A percentile compares a stretch with the other conserved stretches of the same genome.
phyloP scores from a whole-genome alignment of 2,888 invertebrate species.

The Nematopogon swammerdamellus region DNA sequence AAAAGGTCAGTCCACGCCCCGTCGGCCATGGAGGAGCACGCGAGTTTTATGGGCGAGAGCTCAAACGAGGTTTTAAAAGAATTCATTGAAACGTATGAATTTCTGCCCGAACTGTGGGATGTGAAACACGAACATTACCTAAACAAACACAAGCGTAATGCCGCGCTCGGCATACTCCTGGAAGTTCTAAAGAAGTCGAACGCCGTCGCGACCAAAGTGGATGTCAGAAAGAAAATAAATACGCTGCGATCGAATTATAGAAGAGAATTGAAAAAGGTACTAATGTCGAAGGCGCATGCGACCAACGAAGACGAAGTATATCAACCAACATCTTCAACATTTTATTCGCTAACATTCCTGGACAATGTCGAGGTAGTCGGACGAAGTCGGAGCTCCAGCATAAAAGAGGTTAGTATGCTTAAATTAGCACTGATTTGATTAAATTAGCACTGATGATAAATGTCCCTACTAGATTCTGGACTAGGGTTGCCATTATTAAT shows the following conservation, averaged over 20 bases:
- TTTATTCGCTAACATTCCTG: slow-evolving; percentile 4
- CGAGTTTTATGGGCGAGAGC: no score
- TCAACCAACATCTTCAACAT: slow-evolving; percentile 4
- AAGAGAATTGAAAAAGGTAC: slow-evolving; percentile 4
- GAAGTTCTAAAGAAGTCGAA: slow-evolving; percentile 6
- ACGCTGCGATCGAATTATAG: slow-evolving; percentile 6
- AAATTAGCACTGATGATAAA: no score
- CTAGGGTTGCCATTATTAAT: no score
- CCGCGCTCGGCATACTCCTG: slow-evolving; percentile 3
- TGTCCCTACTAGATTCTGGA: no score
- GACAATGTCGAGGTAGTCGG: background rate
- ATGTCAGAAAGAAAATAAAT: slow-evolving; percentile 7
- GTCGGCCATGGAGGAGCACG: no score
- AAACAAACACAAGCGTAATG: slow-evolving; percentile 3
- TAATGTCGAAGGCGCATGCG: slow-evolving; percentile 3
- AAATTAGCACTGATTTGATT: no score
- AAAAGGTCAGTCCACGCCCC: no score
- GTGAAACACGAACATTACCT: slow-evolving; percentile 2
- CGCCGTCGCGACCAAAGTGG: slow-evolving; percentile 2
- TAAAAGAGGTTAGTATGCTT: no score
- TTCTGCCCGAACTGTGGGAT: slow-evolving; percentile 3
- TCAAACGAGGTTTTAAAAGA: no score
- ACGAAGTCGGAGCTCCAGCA: no score
- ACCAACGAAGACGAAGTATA: slow-evolving; percentile 2
- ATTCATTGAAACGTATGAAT: no score